Conservation (phyloP, 2,797 vertebrate species). For the Sciurus vulgaris region DNA sequence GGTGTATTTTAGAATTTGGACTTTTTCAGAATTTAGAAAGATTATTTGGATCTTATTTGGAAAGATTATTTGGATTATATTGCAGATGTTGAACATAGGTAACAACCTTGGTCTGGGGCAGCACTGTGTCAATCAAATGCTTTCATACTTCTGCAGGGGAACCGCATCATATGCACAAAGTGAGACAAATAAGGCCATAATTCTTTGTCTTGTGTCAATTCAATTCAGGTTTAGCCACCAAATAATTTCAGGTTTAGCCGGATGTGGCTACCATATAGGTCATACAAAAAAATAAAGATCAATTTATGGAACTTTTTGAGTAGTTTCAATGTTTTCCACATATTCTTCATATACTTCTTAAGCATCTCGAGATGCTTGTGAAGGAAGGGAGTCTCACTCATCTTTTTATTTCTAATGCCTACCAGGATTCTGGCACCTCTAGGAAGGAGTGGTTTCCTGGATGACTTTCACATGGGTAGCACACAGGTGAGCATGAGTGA, state of each 20-base stretch:
- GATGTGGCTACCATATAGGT: neutral
- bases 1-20: neutral
- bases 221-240: neutral
- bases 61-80: neutral
- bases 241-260: conserved; percentile 2
- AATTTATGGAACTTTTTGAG: neutral
- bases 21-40: neutral
- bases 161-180: neutral
- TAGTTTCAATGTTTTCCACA: neutral
- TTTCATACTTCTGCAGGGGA: neutral
- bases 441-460: neutral
- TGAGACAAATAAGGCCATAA: neutral
- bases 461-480: neutral
- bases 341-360: neutral
- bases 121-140: neutral
- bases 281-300: neutral
- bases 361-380: neutral
- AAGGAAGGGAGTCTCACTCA: neutral
- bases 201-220: neutral
- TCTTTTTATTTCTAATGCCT: neutral
- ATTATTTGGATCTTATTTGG: neutral
- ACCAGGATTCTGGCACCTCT: neutral
- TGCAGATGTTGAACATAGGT: no score
- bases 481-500: neutral
- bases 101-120: neutral